Conservation (phyloP, 2,888 invertebrate genomes). For the Timema cristinae region DNA sequence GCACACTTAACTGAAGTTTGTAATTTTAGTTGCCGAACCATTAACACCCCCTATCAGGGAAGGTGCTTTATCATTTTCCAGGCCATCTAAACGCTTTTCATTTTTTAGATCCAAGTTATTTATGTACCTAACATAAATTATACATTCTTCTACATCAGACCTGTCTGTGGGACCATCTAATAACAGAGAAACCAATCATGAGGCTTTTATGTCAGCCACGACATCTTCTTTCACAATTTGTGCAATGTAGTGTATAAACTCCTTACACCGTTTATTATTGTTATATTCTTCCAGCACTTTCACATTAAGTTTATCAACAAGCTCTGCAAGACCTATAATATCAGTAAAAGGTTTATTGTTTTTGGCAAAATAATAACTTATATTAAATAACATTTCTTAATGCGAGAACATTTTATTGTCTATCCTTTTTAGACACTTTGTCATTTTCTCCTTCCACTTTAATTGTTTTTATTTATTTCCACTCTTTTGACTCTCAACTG, state of each 20-base stretch:
- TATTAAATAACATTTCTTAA: conserved; percentile 6
- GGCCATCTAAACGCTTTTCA: background rate
- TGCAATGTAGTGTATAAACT: background rate
- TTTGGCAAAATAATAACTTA: background rate
- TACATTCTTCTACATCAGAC: background rate
- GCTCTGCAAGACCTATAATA: conserved; percentile 10
- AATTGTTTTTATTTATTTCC: background rate
- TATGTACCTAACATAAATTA: conserved; percentile 3
- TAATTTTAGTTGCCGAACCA: conserved; percentile 7
- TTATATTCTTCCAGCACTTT: background rate
- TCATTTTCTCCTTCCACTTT: conserved; percentile 6
- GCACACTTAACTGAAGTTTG: conserved; percentile 13
- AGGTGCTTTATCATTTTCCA: conserved; percentile 7
- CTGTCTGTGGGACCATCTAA: too few species aligned
- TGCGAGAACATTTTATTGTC: conserved; percentile 4
- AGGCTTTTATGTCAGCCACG: conserved; percentile 12
- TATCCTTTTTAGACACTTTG: conserved; percentile 16
- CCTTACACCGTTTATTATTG: background rate
- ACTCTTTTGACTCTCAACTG: conserved; percentile 1
- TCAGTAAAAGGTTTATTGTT: too few species aligned
- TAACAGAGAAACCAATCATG: too few species aligned
- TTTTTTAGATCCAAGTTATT: background rate
- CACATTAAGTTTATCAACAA: conserved; percentile 18
- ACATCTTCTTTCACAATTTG: background rate
- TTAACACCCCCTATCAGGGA: conserved; percentile 10